Evolutionary conservation across 2,888 invertebrate genomes (phyloP), one percentile per base, ranked within the genome.

Genomic region (Torymus aiolomorphi): DNA sequence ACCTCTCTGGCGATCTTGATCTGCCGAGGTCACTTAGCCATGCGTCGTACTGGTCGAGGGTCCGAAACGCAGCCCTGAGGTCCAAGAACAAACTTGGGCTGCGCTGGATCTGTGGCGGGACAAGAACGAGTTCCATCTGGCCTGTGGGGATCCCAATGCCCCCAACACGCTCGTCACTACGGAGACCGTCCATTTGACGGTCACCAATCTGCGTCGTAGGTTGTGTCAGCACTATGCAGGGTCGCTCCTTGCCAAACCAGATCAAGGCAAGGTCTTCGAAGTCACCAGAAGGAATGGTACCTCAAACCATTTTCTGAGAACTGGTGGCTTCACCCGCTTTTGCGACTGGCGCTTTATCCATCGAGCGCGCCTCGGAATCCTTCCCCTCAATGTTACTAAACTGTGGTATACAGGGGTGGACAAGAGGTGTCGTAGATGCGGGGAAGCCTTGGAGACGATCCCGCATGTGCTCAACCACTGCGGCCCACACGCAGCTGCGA

Each of bases 341-440:
- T 86, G 87, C 10, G 90, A 90, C 78, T 91, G 90, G 89, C 84
- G 89, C 4, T 90, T 91, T 76, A 83, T 90, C 16, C 89, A 89
- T 82, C 83, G 87, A 0, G 88, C 88, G 4, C 82, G 87, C n/a
- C n/a, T 82, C 0, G 61, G 77, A 12, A 80, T 83, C 0, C 65
- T 83, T 0, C 82, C 80, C 1, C 62, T 84, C 0, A 83, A 84
- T 13, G 80, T 78, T 0, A 70, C 54, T 76, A 84, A 20, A 80
- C 83, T 70, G 0, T 75, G 79, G 70, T 13, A 13, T 0, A 75
- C 8, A 66, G 79, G 54, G 24, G 80, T 82, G 2, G 88, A 87
- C 62, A 83, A 83, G 56, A 69, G 86, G 0, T 87, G 88, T 79
- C 80, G 87, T 67, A 76, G 80, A 0, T 89, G 89, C 78, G 85